Evolutionary conservation across 2,113 vertebrate species (phyloP).

Genomic region (Galemys pyrenaicus): DNA sequence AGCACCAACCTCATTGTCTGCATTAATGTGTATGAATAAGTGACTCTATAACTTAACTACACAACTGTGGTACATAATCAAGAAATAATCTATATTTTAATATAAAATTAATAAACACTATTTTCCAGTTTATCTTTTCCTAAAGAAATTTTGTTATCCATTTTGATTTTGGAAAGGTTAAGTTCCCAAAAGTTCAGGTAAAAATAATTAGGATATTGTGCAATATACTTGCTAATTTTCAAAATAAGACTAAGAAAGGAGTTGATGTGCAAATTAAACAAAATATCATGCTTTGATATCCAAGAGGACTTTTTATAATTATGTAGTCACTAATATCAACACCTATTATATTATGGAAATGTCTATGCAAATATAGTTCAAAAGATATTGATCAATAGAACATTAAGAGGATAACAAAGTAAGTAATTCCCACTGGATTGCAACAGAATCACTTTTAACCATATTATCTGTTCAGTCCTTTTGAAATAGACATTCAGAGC

Average conservation of each 20-base stretch:
- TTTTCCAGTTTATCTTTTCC: neutral
- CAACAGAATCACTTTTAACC: neutral
- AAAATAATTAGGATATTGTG: neutral
- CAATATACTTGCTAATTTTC: neutral
- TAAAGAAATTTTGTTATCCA: neutral
- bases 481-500: neutral
- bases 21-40: neutral
- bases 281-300: neutral
- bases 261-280: neutral
- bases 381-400: neutral
- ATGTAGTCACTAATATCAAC: neutral
- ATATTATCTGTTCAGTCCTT: neutral
- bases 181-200: neutral
- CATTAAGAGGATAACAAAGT: neutral
- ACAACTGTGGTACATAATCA: neutral
- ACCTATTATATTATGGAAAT: neutral
- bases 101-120: neutral
- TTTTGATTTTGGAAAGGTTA: neutral
- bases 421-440: neutral
- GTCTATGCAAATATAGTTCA: neutral
- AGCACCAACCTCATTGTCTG: neutral
- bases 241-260: neutral
- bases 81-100: neutral
- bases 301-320: neutral
- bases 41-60: neutral